These are phyloP conservation scores for Callorhinus ursinus DNA, from an alignment of 2,113 vertebrate species.

Conservation along the genomic window DNA sequence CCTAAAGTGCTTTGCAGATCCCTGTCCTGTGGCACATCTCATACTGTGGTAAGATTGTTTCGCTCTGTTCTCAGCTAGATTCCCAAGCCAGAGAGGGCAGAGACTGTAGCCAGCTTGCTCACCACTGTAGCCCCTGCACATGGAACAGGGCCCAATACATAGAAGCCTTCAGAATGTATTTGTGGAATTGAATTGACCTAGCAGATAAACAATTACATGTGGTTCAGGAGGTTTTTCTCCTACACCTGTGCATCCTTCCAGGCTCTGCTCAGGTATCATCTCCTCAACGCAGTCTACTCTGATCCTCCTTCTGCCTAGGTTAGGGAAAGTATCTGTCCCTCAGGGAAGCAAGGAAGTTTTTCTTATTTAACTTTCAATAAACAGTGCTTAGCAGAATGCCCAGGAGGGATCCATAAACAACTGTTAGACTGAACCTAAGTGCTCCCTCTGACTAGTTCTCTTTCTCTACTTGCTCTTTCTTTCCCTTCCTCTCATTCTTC, in stretches of 20 bases:
- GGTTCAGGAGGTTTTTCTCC: neutral
- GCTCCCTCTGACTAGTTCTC: neutral
- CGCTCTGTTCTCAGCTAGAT: neutral
- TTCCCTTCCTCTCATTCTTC: neutral
- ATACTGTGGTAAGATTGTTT: neutral
- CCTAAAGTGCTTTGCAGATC: neutral
- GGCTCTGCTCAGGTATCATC: neutral
- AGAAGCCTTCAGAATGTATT: slow-evolving; percentile 6
- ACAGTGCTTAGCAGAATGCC: neutral
- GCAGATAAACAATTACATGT: neutral
- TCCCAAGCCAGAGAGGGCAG: neutral
- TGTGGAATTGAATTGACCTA: neutral
- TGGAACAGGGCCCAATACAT: neutral
- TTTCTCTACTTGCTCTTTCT: neutral
- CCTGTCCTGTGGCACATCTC: neutral
- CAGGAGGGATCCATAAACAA: neutral
- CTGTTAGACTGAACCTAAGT: neutral
- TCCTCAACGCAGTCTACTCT: neutral
- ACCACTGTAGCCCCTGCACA: neutral
- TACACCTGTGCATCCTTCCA: neutral
- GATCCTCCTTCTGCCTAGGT: neutral
- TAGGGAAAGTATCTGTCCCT: neutral
- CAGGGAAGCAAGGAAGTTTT: neutral
- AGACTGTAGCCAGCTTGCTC: neutral
- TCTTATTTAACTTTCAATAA: slow-evolving; percentile 23